Evolutionary conservation across 2,113 vertebrate genomes (phyloP), one percentile per base, ranked within the genome.

Genomic region (Oxygymnocypris stewartii): DNA sequence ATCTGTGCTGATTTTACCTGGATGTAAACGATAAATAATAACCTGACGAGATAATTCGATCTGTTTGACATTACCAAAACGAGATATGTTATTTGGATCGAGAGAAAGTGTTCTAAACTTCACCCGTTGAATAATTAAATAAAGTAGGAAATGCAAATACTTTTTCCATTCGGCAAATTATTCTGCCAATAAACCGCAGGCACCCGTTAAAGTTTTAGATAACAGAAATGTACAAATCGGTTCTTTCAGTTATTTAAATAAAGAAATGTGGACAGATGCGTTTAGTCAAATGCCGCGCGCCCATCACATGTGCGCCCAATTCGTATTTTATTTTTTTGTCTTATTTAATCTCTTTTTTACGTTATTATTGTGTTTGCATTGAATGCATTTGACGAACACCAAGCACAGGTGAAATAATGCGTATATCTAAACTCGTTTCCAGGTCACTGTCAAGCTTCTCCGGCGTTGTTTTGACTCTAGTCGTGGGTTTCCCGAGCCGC

Each of bases 401-500:
- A 61, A 61, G 57, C 57, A 61, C 57, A 4, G 1, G 20, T 61
- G 57, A 61, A 74, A 44, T 63, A 44, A 47, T 10, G 6, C 31
- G 61, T 49, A 20, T 20, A 23, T 31, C 61, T 67, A 23, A 82
- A 44, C 25, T 25, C 25, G 13, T 79, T 87, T 87, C 79, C 85
- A 93, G 92, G 89, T 80, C 88, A 51, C 42, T 69, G 61, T 82
- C 80, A 35, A 40, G 82, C 78, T 59, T 63, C 78, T 37, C 25
- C 23, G 31, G 78, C 25, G 67, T 74, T n/a, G 59, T 59, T 84
- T 74, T 59, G 69, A 37, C 49, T 47, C 84, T 84, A 74, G 37
- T 59, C 49, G 69, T 57, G 25, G 59, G 93, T 92, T 90, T 89
- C 79, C 65, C 84, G 91, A 96, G 93, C 95, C 93, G 96, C 96